Evolutionary conservation across 2,113 vertebrate species (phyloP), one percentile per base, ranked within the genome.

Genomic region (Urocolius indicus): DNA sequence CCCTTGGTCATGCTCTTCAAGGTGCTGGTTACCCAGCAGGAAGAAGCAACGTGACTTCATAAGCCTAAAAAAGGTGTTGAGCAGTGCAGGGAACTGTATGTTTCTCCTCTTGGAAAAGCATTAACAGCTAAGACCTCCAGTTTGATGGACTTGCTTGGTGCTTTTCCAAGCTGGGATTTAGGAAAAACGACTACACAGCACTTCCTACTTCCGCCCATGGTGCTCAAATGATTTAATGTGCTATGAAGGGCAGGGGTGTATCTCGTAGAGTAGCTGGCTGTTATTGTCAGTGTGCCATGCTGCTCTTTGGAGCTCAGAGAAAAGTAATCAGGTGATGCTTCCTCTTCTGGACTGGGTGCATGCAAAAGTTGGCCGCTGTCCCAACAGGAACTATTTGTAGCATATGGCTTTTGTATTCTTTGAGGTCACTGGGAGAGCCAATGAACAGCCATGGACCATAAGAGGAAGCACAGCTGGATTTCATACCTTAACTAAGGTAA

Each of bases 121-220:
- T n/a, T 55, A 89, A 48, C 83, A 92, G 51, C 89, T 84, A 58
- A 89, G 43, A 75, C 68, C 57, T 93, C 80, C 76, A 36, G 16
- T 48, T 6, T 92, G 89, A 89, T 55, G 61, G 73, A 38, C 73
- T 92, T 57, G 14, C 66, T 92, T 59, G 3, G 69, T 87, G 84
- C 36, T 94, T 66, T 95, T 95, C 89, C 94, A 96, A 89, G 87
- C 66, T 89, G 81, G 72, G 93, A 77, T 87, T 91, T 95, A 90
- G 65, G 75, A 92, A 74, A 96, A 95, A 46, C 1, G 0, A 38
- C 71, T 73, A 66, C 87, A 66, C 94, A 88, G 94, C 84, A 58
- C 89, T 95, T 91, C 74, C 74, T 29, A 11, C 84, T 88, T 93
- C 74, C 84, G 49, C 92, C 41, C 92, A 30, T 87, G 90, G 81